These are phyloP conservation scores for Anableps anableps DNA, from an alignment of 2,797 vertebrate genomes.

Conservation along the genomic window DNA sequence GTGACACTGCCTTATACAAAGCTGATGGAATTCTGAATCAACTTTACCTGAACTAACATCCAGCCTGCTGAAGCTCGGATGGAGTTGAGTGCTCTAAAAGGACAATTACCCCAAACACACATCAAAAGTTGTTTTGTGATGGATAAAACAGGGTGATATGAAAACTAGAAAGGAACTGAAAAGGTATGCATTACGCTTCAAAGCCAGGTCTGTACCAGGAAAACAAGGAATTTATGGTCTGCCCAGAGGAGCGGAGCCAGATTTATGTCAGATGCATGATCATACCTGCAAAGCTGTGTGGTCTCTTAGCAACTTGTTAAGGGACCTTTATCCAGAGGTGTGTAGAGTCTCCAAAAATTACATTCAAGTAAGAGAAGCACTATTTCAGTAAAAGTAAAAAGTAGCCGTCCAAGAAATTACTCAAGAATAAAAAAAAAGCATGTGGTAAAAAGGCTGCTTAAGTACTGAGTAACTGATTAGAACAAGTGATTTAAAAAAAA, in stretches of 20 bases:
- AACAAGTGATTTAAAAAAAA: background rate
- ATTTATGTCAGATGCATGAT: background rate
- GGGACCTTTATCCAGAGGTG: background rate
- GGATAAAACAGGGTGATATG: background rate
- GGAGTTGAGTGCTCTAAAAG: background rate
- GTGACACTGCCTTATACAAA: background rate
- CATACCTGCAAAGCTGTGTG: background rate
- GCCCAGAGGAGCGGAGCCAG: too few relatives aligned
- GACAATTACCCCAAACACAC: background rate
- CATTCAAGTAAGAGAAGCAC: background rate
- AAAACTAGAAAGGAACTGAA: background rate
- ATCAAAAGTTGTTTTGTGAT: background rate
- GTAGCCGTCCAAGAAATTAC: too few relatives aligned
- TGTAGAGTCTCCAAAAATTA: background rate
- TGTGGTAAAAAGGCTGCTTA: background rate
- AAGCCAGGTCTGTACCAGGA: background rate
- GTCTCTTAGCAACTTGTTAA: background rate
- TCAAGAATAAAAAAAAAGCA: background rate
- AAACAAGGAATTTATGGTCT: background rate
- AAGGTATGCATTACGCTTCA: background rate
- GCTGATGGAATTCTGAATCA: background rate
- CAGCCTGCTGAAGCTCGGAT: background rate
- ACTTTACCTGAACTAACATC: background rate
- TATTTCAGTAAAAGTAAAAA: too few relatives aligned
- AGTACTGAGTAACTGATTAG: background rate